A percentile compares a stretch with the other conserved stretches of the same genome.
Evolutionary conservation across 2,888 invertebrate genomes (phyloP).

Genomic region (Matsumyia berberina): DNA sequence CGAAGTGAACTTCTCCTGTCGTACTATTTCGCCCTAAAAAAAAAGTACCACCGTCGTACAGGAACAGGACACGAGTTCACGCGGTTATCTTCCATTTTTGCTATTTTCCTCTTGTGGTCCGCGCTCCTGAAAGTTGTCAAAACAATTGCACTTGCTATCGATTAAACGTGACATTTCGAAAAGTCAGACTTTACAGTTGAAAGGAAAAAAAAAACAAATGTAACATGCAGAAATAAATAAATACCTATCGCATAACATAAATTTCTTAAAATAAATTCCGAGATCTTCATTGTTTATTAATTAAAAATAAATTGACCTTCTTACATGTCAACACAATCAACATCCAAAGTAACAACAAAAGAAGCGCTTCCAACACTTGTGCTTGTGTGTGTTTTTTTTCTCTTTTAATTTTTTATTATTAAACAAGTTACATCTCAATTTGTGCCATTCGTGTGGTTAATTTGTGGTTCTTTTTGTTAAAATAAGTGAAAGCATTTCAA

Average conservation of each 20-base stretch:
- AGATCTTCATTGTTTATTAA: slow-evolving; percentile 4
- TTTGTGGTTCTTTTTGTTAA: slow-evolving; percentile 15
- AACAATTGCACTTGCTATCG: slow-evolving; percentile 19
- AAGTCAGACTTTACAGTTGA: slow-evolving; percentile 8
- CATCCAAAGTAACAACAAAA: not conserved
- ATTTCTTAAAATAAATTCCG: slow-evolving; percentile 21
- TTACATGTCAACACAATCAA: slow-evolving; percentile 1
- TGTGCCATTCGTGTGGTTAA: slow-evolving; percentile 5
- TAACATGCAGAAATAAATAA: slow-evolving; percentile 19
- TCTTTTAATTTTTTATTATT: slow-evolving; percentile 14
- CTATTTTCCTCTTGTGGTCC: not conserved
- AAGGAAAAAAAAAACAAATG: not conserved
- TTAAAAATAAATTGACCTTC: slow-evolving; percentile 3
- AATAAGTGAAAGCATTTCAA: slow-evolving; percentile 17
- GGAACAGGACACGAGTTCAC: slow-evolving; percentile 9
- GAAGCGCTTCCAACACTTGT: slow-evolving; percentile 31
- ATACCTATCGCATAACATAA: not conserved
- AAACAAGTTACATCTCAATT: slow-evolving; percentile 21
- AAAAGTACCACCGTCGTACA: slow-evolving; percentile 4
- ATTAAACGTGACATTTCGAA: slow-evolving; percentile 31
- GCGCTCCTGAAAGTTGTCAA: slow-evolving; percentile 35
- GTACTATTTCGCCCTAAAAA: not conserved
- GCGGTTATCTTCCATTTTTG: slow-evolving; percentile 7
- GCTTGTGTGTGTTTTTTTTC: slow-evolving; percentile 7
- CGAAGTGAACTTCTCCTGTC: slow-evolving; percentile 3